Base-by-base conservation (phyloP, 2,113 vertebrate genomes). In the Pycnonotus jocosus region DNA sequence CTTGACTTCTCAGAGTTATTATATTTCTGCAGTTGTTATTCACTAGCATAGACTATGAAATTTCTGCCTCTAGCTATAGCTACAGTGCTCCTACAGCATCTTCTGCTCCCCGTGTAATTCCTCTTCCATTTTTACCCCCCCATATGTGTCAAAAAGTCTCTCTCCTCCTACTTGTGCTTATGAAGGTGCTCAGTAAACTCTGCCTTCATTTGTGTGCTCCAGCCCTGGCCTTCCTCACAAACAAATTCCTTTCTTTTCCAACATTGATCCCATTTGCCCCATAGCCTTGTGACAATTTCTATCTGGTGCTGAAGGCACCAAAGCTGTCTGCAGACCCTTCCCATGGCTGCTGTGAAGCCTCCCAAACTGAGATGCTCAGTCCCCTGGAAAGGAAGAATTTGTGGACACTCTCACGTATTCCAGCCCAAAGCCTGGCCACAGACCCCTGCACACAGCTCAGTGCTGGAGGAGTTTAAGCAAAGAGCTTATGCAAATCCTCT, bases 21-120 rank as follows among this genome's bases (percentile, higher is more conserved):
- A 80, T 93, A 77, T 93, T 93, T 92, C 82, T 88, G 44, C 47
- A 54, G 68, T 85, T 94, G 78, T 95, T 93, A 90, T 86, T 95
- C 78, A 42, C 48, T 77, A 31, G 74, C 44, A 82, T 24, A 85
- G 69, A 51, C 73, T 22, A 61, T 21, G 54, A 73, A 62, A 82
- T 61, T 88, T 92, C 64, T 77, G 58, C 66, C 38, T 90, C 68
- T 42, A 69, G 31, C 65, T 90, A 28, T 25, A 54, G 30, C 79
- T 38, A 21, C 5, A 9, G 30, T 65, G 40, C n/a, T 85, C 37
- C 40, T 54, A 16, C 25, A 77, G 27, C 50, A 70, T 82, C 54
- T 62, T 64, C 33, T 54, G 33, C 33, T 20, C 35, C 5, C 48
- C 6, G 15, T 6, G 3, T 28, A 37, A 51, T 37, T 86, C 30